Evolutionary conservation across 1,140 invertebrate genomes (phyloP).

Genomic region (Drosophila erecta): DNA sequence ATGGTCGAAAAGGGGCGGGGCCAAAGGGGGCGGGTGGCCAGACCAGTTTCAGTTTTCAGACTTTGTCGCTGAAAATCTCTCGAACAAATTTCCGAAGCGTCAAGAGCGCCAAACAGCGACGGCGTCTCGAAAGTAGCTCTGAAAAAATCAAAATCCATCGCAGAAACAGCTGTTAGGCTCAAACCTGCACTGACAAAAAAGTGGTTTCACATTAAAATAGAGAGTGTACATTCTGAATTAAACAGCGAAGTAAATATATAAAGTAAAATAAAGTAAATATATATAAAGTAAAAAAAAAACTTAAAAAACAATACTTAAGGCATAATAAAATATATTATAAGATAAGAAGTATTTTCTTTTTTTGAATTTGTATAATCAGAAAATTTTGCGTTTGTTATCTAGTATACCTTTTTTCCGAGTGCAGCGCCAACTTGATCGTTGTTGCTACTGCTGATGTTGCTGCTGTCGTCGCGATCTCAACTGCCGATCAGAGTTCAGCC

Average conservation of each 20-base stretch:
- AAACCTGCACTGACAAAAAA: background rate
- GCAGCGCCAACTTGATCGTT: too few species aligned
- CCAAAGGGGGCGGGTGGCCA: constrained; percentile 38
- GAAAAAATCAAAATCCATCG: constrained; percentile 18
- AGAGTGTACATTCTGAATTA: too few species aligned
- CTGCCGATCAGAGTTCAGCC: constrained; percentile 38
- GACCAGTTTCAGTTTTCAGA: constrained; percentile 73
- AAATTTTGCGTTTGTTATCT: too few species aligned
- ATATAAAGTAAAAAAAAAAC: too few species aligned
- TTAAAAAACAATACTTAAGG: too few species aligned
- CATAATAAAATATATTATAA: too few species aligned
- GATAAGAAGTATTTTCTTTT: too few species aligned
- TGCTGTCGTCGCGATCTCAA: constrained; percentile 46
- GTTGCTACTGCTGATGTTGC: constrained; percentile 29
- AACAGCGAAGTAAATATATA: too few species aligned
- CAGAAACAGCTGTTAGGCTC: constrained; percentile 55
- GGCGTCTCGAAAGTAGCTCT: constrained; percentile 10
- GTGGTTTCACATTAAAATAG: too few species aligned
- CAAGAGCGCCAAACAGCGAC: constrained; percentile 48
- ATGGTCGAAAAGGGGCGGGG: background rate
- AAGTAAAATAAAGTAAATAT: too few species aligned
- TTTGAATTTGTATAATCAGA: too few species aligned
- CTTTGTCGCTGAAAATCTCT: constrained; percentile 68
- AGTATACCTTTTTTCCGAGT: background rate
- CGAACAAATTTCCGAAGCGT: constrained; percentile 71